These are phyloP conservation scores for Xenopus borealis DNA, from an alignment of 2,113 vertebrate species.

Conservation along the genomic window DNA sequence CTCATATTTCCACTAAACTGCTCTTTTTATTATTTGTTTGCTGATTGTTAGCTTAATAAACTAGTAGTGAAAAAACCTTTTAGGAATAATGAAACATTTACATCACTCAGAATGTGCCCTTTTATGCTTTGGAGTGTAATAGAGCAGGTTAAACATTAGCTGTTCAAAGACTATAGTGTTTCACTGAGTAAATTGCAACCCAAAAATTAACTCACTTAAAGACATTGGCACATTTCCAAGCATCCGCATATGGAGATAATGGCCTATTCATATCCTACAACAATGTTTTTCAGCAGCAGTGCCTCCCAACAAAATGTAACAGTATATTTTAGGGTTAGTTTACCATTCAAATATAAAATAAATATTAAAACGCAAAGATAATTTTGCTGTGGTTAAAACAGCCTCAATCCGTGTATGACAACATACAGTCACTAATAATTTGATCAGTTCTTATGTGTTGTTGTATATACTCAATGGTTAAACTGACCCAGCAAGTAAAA, in stretches of 20 bases:
- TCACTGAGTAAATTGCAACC: slow-evolving; percentile 53
- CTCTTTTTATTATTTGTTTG: too few species aligned
- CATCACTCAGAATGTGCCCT: slow-evolving; percentile 23
- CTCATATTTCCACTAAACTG: too few species aligned
- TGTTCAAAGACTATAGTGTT: slow-evolving; percentile 49
- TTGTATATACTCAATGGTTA: neutral
- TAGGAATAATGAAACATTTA: neutral
- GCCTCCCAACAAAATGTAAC: slow-evolving; percentile 68
- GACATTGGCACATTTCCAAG: slow-evolving; percentile 50
- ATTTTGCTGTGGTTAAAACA: neutral
- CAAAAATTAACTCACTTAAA: slow-evolving; percentile 54
- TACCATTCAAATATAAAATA: slow-evolving; percentile 45
- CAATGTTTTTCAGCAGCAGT: slow-evolving; percentile 64
- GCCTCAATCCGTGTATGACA: neutral
- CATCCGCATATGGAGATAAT: slow-evolving; percentile 54
- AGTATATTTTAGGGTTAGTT: slow-evolving; percentile 58
- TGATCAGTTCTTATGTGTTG: neutral
- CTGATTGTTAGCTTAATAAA: too few species aligned
- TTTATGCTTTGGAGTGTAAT: slow-evolving; percentile 4
- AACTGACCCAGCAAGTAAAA: neutral
- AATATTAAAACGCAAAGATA: neutral
- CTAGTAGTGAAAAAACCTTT: neutral
- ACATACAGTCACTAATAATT: neutral
- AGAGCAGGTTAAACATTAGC: slow-evolving; percentile 44
- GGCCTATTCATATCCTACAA: slow-evolving; percentile 57